Percentiles rank a stretch among this genome's conserved stretches.
Conservation (phyloP, 2,797 vertebrate genomes). For the Aphelocoma californica region DNA sequence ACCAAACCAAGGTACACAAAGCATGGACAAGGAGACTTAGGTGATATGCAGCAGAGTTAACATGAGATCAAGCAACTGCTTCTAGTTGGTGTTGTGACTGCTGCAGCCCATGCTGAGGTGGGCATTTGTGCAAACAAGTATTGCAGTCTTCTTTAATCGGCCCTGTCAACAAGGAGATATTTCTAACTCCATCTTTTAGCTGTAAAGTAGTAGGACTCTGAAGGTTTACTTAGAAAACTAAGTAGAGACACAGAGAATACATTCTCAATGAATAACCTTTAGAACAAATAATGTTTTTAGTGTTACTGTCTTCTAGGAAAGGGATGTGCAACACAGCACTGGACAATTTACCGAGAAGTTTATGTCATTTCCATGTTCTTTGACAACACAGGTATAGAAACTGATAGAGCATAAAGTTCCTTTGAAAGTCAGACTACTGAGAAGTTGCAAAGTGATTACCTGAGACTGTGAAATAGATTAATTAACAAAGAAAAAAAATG, state of each 20-base stretch:
- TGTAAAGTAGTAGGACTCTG: slow-evolving; percentile 22
- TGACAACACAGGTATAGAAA: neutral
- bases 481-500: slow-evolving; percentile 56
- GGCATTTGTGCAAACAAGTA: slow-evolving; percentile 34
- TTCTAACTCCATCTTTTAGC: slow-evolving; percentile 40
- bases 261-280: neutral
- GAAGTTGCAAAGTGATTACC: slow-evolving; percentile 49
- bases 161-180: slow-evolving; percentile 51
- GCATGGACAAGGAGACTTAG: neutral
- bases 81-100: slow-evolving; percentile 14
- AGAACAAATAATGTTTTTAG: neutral
- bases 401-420: neutral
- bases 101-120: slow-evolving; percentile 46
- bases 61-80: slow-evolving; percentile 10
- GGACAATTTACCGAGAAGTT: neutral
- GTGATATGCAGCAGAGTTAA: neutral
- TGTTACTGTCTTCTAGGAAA: neutral
- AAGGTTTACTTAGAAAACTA: slow-evolving; percentile 53
- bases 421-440: slow-evolving; percentile 19
- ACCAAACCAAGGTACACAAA: neutral
- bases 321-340: neutral
- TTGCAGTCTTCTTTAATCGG: slow-evolving; percentile 48
- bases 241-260: neutral
- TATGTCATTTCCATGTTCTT: neutral
- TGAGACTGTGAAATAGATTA: slow-evolving; percentile 63